Conservation (phyloP, 2,113 vertebrate genomes). For the Nesoenas mayeri region DNA sequence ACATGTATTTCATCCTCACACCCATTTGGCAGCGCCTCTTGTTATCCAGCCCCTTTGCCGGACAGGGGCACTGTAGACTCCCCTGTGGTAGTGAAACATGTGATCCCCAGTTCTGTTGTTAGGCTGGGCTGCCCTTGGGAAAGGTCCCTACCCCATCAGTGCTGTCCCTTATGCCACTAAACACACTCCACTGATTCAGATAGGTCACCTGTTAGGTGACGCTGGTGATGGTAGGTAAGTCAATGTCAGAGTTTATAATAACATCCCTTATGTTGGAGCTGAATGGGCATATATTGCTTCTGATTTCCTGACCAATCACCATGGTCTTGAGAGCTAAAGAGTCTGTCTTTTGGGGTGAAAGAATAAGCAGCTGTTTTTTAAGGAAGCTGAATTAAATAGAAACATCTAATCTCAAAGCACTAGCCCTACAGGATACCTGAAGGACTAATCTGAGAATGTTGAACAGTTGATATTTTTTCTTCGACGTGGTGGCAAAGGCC, state of each 20-base stretch:
- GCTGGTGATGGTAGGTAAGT: accelerated
- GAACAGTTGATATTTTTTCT: background rate
- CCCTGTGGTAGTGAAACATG: accelerated
- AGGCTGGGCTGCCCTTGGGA: accelerated
- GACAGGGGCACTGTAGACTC: background rate
- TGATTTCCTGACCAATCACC: background rate
- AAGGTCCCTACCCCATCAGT: accelerated
- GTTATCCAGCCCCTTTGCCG: background rate
- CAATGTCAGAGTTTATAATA: background rate
- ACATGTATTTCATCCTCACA: accelerated
- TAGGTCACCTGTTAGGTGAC: accelerated
- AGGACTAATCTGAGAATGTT: background rate
- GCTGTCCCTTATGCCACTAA: accelerated
- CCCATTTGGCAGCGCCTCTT: too few relatives aligned
- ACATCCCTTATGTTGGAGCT: too few relatives aligned
- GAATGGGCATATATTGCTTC: accelerated
- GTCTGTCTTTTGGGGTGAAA: background rate
- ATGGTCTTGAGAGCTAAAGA: too few relatives aligned
- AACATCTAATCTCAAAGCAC: background rate
- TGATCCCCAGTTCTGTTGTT: background rate
- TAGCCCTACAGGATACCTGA: background rate
- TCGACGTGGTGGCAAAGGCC: background rate
- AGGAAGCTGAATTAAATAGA: background rate
- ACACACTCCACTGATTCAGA: background rate
- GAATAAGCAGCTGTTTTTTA: background rate